Conservation (phyloP, 2,797 vertebrate genomes). For the Lacerta agilis region DNA sequence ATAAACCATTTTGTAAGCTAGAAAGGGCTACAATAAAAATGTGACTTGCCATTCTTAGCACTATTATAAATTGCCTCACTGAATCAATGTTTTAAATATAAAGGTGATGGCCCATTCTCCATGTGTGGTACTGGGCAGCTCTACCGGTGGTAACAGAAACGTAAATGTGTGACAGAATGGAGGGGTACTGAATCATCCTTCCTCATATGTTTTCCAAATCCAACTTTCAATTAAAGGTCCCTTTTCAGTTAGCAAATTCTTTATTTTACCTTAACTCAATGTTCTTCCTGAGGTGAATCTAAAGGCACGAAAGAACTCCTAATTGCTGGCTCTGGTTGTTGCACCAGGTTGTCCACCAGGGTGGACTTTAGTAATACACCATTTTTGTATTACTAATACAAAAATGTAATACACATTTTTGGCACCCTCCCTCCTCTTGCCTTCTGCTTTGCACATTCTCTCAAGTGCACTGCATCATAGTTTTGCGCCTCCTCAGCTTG, state of each 20-base stretch:
- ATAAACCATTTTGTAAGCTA: not conserved
- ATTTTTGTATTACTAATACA: too few relatives aligned
- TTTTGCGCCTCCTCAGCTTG: too few relatives aligned
- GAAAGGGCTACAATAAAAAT: not conserved
- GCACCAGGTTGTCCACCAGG: not conserved
- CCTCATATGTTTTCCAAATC: slow-evolving; percentile 30
- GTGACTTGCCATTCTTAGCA: not conserved
- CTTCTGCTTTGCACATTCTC: too few relatives aligned
- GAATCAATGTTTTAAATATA: not conserved
- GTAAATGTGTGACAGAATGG: not conserved
- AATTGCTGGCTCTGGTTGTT: not conserved
- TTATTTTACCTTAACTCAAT: slow-evolving; percentile 13
- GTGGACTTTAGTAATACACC: too few relatives aligned
- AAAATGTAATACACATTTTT: too few relatives aligned
- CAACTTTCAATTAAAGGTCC: slow-evolving; percentile 28
- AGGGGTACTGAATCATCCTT: not conserved
- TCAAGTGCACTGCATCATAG: too few relatives aligned
- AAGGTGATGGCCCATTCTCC: not conserved
- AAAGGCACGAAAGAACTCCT: not conserved
- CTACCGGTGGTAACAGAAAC: not conserved
- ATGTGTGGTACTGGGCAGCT: not conserved
- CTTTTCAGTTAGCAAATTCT: not conserved
- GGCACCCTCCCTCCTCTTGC: too few relatives aligned
- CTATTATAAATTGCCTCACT: not conserved
- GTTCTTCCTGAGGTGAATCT: not conserved